Conservation (phyloP, 2,113 vertebrate genomes). For the Larimichthys crocea region DNA sequence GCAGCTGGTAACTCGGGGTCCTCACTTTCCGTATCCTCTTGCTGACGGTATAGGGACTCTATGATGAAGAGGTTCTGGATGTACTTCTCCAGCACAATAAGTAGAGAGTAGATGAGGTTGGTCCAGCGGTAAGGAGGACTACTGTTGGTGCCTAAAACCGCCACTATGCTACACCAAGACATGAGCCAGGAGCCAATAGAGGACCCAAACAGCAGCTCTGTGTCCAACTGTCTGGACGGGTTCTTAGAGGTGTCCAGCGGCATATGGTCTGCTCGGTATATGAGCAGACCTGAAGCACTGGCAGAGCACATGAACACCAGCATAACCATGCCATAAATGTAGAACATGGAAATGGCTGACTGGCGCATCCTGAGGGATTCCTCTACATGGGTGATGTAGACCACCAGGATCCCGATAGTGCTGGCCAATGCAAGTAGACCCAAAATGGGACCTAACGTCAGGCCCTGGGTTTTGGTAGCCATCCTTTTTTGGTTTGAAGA, state of each 20-base stretch:
- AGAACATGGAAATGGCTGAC: slow-evolving; percentile 92
- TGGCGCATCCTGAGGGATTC: slow-evolving; percentile 84
- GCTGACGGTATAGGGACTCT: slow-evolving; percentile 91
- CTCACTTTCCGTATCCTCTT: slow-evolving; percentile 65
- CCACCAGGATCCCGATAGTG: slow-evolving; percentile 90
- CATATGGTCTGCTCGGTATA: slow-evolving; percentile 87
- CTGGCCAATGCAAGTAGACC: slow-evolving; percentile 88
- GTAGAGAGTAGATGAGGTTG: slow-evolving; percentile 89
- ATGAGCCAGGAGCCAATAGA: slow-evolving; percentile 95
- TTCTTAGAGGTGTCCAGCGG: slow-evolving; percentile 89
- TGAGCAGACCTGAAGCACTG: slow-evolving; percentile 85
- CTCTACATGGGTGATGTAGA: slow-evolving; percentile 92
- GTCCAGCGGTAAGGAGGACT: slow-evolving; percentile 89
- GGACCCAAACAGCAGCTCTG: slow-evolving; percentile 90
- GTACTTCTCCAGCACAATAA: slow-evolving; percentile 93
- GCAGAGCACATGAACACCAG: slow-evolving; percentile 89
- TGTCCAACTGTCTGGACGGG: slow-evolving; percentile 92
- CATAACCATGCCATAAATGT: slow-evolving; percentile 88
- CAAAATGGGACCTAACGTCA: slow-evolving; percentile 85
- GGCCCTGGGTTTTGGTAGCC: slow-evolving; percentile 77
- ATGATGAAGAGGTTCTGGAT: slow-evolving; percentile 96
- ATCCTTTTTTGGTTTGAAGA: slow-evolving; percentile 80
- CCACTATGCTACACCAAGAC: slow-evolving; percentile 95
- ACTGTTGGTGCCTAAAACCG: slow-evolving; percentile 83
- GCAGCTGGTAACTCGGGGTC: slow-evolving; percentile 74